phyloP scores from a whole-genome alignment of 2,888 invertebrate species.

The Oxycera nigricornis region DNA sequence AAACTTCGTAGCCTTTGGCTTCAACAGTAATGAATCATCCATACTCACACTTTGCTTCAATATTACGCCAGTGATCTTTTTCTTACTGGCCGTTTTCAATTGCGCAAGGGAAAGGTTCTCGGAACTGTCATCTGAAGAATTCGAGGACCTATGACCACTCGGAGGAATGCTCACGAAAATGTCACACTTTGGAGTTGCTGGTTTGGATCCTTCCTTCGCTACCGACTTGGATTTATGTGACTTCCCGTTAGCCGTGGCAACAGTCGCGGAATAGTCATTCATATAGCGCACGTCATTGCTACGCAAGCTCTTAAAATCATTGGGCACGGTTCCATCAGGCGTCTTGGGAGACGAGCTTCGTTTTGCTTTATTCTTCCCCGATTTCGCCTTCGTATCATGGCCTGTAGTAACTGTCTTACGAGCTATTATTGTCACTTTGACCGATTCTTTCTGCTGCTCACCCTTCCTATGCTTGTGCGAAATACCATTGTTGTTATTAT shows the following conservation, averaged over 20 bases:
- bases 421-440: constrained; percentile 53
- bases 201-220: constrained; percentile 34
- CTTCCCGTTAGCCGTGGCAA: constrained; percentile 44
- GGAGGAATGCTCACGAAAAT: constrained; percentile 61
- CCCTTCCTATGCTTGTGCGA: constrained; percentile 33
- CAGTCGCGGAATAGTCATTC: constrained; percentile 52
- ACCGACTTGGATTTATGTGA: constrained; percentile 35
- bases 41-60: constrained; percentile 37
- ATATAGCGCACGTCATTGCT: constrained; percentile 59
- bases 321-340: constrained; percentile 41
- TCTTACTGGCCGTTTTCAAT: constrained; percentile 58
- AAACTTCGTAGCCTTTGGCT: constrained; percentile 47
- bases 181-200: constrained; percentile 51
- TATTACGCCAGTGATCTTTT: constrained; percentile 45
- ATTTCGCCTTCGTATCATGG: constrained; percentile 45
- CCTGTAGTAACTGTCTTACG: constrained; percentile 48
- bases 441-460: constrained; percentile 48
- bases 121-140: constrained; percentile 54
- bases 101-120: constrained; percentile 55
- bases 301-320: constrained; percentile 60
- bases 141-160: constrained; percentile 53
- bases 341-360: constrained; percentile 6
- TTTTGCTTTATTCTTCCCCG: constrained; percentile 36
- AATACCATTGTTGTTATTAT: constrained; percentile 42
- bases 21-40: constrained; percentile 39